These are phyloP conservation scores for Drosophila nr. medialis DNA, from an alignment of 2,888 invertebrate species.

Conservation along the genomic window DNA sequence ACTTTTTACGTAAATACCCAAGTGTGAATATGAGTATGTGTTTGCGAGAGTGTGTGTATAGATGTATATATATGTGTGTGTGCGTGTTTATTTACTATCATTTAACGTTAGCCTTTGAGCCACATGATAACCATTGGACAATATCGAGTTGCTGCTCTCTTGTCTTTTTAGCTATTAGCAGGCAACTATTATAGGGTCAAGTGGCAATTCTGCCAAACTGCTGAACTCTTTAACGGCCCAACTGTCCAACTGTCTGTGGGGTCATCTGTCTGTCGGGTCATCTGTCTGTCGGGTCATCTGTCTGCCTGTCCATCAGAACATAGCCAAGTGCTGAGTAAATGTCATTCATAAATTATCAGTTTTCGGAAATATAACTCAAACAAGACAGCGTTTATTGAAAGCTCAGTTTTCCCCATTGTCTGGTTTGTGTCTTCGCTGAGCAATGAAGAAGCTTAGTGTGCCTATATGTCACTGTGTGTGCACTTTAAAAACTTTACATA, in stretches of 20 bases:
- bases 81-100: slow-evolving; percentile 64
- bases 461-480: background rate
- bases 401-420: background rate
- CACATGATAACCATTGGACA: slow-evolving; percentile 29
- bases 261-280: background rate
- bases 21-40: slow-evolving; percentile 30
- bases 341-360: slow-evolving; percentile 69
- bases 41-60: background rate
- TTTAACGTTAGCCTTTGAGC: slow-evolving; percentile 55
- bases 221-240: background rate
- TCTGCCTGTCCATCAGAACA: slow-evolving; percentile 1
- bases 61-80: slow-evolving; percentile 5
- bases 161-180: slow-evolving; percentile 64
- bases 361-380: slow-evolving; percentile 4
- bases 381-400: background rate
- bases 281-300: slow-evolving; percentile 10
- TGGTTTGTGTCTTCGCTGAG: slow-evolving; percentile 12
- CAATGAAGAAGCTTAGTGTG: background rate
- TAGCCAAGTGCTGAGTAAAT: slow-evolving; percentile 39
- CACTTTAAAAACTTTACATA: background rate
- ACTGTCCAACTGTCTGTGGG: slow-evolving; percentile 10
- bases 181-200: slow-evolving; percentile 62
- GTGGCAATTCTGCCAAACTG: slow-evolving; percentile 38
- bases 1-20: slow-evolving; percentile 75
- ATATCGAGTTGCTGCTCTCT: slow-evolving; percentile 44